Evolutionary conservation across 2,113 vertebrate species (phyloP), one percentile per base, ranked within the genome.

Genomic region (Microtus richardsoni): DNA sequence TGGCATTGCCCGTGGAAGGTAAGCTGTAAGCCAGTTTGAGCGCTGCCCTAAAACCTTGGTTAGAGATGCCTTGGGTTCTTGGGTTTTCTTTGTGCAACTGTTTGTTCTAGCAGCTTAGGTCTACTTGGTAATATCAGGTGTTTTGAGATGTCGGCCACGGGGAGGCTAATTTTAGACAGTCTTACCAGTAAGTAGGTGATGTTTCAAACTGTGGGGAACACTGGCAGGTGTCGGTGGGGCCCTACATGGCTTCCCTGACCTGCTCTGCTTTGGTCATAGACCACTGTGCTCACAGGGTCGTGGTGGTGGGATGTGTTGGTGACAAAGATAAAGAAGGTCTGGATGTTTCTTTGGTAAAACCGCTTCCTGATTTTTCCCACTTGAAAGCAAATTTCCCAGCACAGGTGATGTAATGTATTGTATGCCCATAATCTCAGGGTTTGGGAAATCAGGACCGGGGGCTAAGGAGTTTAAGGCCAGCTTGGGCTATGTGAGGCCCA

Each of bases 71-170:
- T 96, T 96, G 95, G n/a, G 88, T 97, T 86, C 97, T 96, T 96
- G 94, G n/a, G 89, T 97, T 86, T 97, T 98, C 96, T 97, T 90
- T 97, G 95, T 95, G 96, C 97, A 98, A 96, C 95, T 97, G 98
- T 30, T 98, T 98, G 97, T 98, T 98, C 98, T 98, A 97, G 97
- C 97, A 97, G 97, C 97, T 97, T n/a, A 3, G 94, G 94, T 98
- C 98, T 97, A 96, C 97, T 98, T 98, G 95, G 92, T 98, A 98
- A 98, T 98, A 98, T 98, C 98, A 98, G 97, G 98, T 98, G 98
- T 95, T 96, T 98, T 97, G 97, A 98, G 98, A 98, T 96, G 98
- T 98, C 95, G 97, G 96, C 96, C 70, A 89, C 97, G 93, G 97
- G 95, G 88, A 97, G 97, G 97, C 98, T 98, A 98, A 98, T 98